Evolutionary conservation across 1,140 invertebrate genomes (phyloP), one percentile per base, ranked within the genome.

Genomic region (Cotesia chilonis): DNA sequence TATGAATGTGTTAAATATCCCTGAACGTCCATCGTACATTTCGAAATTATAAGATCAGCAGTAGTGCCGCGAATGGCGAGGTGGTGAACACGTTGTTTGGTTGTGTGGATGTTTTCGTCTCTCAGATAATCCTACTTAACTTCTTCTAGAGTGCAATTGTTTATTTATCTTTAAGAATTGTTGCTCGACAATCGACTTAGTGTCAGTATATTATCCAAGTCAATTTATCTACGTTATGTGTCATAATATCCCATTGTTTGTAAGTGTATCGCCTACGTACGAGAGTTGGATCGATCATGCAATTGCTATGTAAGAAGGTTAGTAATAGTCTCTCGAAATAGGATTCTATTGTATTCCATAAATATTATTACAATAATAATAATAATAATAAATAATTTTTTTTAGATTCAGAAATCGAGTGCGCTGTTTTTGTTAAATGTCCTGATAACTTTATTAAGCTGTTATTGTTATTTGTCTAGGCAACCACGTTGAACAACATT

Each of bases 241-340:
- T 59, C 52, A 54, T 51, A 64, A 57, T 51, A 73, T 67, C 41
- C 70, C 10, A 47, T 67, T 71, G 35, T 73, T 73, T 37, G 60
- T 52, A 52, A 52, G 51, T 71, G 70, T 38, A 69, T 69, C 17
- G 70, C 55, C 67, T 73, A 69, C 66, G 74, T 59, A 38, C 59
- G 1, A 47, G 54, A 57, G 68, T 68, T 63, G 47, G 66, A 75
- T 79, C 74, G 69, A 76, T 77, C 63, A 68, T 75, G 51, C 68
- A 37, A 17, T 77, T 72, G 60, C 74, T 59, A 76, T 66, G 71
- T 77, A 76, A 64, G 70, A 74, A 76, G 71, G 77, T 71, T 75
- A 73, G 67, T 74, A 77, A 4, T 17, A 55, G n/a, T 63, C 20
- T 52, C 38, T 51, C 52, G 36, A 52, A 61, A 60, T 51, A 60